These are phyloP conservation scores for Agonopterix arenella DNA, from an alignment of 2,888 invertebrate genomes.

Conservation along the genomic window DNA sequence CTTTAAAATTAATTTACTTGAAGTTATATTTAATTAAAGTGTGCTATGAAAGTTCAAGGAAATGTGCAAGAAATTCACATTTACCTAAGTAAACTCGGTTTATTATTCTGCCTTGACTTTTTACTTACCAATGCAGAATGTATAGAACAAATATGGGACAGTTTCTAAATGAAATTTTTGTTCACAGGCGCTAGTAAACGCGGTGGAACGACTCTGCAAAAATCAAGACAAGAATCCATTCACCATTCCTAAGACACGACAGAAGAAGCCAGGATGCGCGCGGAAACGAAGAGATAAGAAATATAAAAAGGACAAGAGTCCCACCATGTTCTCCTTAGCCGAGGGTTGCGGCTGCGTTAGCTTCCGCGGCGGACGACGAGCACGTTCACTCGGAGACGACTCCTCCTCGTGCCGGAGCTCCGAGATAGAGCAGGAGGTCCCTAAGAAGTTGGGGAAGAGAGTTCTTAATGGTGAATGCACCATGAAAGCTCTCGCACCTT, in stretches of 20 bases:
- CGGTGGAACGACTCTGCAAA: too few relatives aligned
- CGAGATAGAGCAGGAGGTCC: conserved; percentile 68
- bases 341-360: conserved; percentile 71
- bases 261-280: conserved; percentile 61
- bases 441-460: conserved; percentile 51
- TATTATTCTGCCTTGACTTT: too few relatives aligned
- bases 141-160: conserved; percentile 7
- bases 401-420: conserved; percentile 70
- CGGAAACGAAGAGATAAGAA: conserved; percentile 71
- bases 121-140: too few relatives aligned
- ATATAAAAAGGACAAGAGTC: conserved; percentile 61
- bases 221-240: conserved; percentile 12
- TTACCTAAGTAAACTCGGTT: too few relatives aligned
- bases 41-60: too few relatives aligned
- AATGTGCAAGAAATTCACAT: too few relatives aligned
- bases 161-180: conserved; percentile 19
- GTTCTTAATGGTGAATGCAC: conserved; percentile 63
- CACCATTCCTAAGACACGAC: conserved; percentile 63
- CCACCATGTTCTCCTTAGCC: conserved; percentile 67
- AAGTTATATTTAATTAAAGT: too few relatives aligned
- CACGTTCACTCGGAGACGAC: conserved; percentile 59
- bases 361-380: conserved; percentile 53
- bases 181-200: conserved; percentile 8
- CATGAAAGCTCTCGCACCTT: conserved; percentile 76
- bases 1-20: too few relatives aligned